Conservation (phyloP, 2,797 vertebrate species). For the Rhabdophis nuchalis region DNA sequence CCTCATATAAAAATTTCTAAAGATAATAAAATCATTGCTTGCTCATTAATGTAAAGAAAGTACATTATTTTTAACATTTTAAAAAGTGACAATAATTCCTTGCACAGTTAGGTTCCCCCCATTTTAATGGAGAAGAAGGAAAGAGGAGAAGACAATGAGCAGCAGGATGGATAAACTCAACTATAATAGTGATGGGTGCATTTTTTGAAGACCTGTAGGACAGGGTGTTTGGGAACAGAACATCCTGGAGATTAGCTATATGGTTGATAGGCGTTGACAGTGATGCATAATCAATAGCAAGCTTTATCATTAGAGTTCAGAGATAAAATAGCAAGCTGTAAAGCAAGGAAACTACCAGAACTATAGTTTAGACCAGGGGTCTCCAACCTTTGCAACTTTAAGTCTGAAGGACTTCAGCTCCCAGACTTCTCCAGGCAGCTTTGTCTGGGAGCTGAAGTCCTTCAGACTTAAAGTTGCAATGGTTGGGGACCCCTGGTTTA, state of each 20-base stretch:
- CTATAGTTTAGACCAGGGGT: conserved; percentile 55
- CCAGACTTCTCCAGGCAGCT: too few species aligned
- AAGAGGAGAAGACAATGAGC: not conserved
- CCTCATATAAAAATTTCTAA: not conserved
- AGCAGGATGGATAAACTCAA: not conserved
- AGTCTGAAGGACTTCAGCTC: too few species aligned
- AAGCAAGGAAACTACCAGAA: conserved; percentile 55
- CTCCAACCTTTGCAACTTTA: too few species aligned
- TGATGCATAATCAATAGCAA: not conserved
- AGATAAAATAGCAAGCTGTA: conserved; percentile 39
- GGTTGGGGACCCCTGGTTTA: too few species aligned
- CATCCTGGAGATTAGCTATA: not conserved
- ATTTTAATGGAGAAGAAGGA: not conserved
- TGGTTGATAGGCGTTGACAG: not conserved
- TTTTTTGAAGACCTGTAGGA: not conserved
- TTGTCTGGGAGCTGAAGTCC: too few species aligned
- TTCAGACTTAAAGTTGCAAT: too few species aligned
- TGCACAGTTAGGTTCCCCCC: not conserved
- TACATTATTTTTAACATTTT: conserved; percentile 24
- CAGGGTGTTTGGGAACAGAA: not conserved
- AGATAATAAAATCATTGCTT: not conserved
- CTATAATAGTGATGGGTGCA: not conserved
- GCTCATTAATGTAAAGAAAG: not conserved
- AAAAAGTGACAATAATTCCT: conserved; percentile 45
- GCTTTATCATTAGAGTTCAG: conserved; percentile 2